Base-by-base conservation (phyloP, 2,888 invertebrate species). In the Heliconius aoede region DNA sequence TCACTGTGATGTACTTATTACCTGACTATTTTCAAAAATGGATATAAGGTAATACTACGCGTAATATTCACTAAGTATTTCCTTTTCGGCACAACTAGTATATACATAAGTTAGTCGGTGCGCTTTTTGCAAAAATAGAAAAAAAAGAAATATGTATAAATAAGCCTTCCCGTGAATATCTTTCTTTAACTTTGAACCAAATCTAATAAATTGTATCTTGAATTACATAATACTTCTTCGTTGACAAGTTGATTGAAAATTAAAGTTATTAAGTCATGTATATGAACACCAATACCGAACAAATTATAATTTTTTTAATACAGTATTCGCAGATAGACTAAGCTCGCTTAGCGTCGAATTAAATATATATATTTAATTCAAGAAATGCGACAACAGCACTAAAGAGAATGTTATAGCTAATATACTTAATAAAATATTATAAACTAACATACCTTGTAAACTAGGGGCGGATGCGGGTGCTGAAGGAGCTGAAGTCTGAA, bases 361-460 rank as follows among this genome's bases (percentile, higher is more conserved):
- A 5, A 46, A 46, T 18, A 46, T 0, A 46, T 5, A 15, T 46
- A 18, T 1, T 5, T 46, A 46, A 46, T 46, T 46, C 18, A 46
- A 18, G 40, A 1, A 46, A 46, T 46, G 18, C 18, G 0, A 46
- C 0, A 46, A 7, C 46, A 21, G 46, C 46, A 46, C 46, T 46
- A 46, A 46, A 18, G 5, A 46, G 46, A 46, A 21, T 4, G 26
- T 4, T 60, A 60, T 60, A 61, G 18, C 28, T 15, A 61, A 61
- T 21, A 15, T 28, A 30, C 21, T 32, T 62, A 64, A 24, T 36
- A n/a, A n/a, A n/a, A n/a, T n/a, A n/a, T n/a, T n/a, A 24, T 24
- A 65, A 24, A 36, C 21, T 15, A 60, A 60, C 96, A 96, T 88
- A 97, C 96, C 96, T 87, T 95, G 93, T 85, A 92, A 86, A 85